A percentile compares a stretch with the other conserved stretches of the same genome.
Evolutionary conservation across 53 echinoderm and acorn worm genomes (phyloP).

Genomic region (Luidia sarsii): DNA sequence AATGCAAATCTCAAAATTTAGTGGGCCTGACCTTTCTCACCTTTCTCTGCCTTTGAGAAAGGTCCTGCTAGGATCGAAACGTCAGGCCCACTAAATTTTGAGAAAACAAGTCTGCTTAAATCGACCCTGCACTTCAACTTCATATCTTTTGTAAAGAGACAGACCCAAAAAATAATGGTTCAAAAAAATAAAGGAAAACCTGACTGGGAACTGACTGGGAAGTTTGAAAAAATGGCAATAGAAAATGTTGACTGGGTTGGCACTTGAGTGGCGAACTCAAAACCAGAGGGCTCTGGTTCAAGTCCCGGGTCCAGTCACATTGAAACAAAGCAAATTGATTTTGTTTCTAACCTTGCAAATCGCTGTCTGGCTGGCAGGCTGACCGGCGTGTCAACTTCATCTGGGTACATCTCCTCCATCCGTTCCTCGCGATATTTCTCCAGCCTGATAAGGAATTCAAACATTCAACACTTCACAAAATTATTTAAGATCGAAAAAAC

Average conservation of each 20-base stretch:
- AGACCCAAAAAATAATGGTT: not conserved
- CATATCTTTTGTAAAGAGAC: too few species aligned
- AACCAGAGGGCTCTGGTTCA: not conserved
- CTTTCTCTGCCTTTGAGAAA: too few species aligned
- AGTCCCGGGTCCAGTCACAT: too few species aligned
- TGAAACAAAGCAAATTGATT: not conserved
- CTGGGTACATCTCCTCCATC: slow-evolving; percentile 86
- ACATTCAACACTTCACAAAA: not conserved
- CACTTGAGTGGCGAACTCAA: not conserved
- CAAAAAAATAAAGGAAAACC: not conserved
- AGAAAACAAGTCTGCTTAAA: too few species aligned
- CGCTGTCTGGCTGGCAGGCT: slow-evolving; percentile 73
- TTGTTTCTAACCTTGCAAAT: slow-evolving; percentile 90
- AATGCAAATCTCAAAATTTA: too few species aligned
- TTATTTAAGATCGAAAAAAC: not conserved
- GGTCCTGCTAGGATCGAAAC: too few species aligned
- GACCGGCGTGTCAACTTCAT: slow-evolving; percentile 92
- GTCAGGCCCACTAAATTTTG: too few species aligned
- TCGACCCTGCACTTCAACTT: too few species aligned
- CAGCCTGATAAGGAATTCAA: too few species aligned
- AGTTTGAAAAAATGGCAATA: not conserved
- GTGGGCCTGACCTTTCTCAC: too few species aligned
- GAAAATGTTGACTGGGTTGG: too few species aligned
- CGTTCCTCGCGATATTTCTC: slow-evolving; percentile 90
- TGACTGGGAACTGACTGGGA: not conserved